A percentile compares a stretch with the other conserved stretches of the same genome.
These are phyloP conservation scores for Ophraella communa DNA, from an alignment of 2,888 invertebrate genomes.

Conservation along the genomic window DNA sequence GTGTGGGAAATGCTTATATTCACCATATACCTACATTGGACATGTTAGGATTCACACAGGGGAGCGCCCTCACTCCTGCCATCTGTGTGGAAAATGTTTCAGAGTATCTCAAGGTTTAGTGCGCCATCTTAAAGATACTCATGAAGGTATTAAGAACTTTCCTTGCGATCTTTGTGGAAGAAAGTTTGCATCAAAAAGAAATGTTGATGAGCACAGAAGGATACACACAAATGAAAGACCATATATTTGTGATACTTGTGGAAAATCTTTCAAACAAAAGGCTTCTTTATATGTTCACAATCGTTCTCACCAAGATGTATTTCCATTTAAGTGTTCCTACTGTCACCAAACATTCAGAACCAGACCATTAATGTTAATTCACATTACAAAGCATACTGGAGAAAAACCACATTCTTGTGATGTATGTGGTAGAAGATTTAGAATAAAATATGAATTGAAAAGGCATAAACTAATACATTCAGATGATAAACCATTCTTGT, in stretches of 20 bases:
- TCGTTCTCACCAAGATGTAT: conserved; percentile 65
- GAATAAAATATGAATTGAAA: conserved; percentile 67
- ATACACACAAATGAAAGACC: conserved; percentile 69
- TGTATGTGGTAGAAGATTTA: conserved; percentile 65
- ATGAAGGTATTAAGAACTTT: conserved; percentile 67
- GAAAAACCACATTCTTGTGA: conserved; percentile 68
- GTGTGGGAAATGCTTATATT: conserved; percentile 67
- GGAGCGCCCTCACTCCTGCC: conserved; percentile 71
- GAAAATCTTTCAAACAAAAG: conserved; percentile 70
- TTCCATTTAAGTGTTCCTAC: conserved; percentile 66
- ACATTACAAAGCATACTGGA: conserved; percentile 68
- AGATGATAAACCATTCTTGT: conserved; percentile 62
- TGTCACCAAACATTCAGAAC: conserved; percentile 69
- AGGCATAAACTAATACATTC: conserved; percentile 64
- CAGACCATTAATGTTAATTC: conserved; percentile 65
- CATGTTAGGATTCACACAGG: conserved; percentile 72
- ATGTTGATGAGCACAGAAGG: conserved; percentile 66
- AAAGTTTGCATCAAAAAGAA: conserved; percentile 68
- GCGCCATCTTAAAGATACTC: conserved; percentile 69
- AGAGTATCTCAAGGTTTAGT: conserved; percentile 69
- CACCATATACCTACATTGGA: conserved; percentile 68
- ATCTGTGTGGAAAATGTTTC: conserved; percentile 71
- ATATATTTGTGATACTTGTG: conserved; percentile 66
- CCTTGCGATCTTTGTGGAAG: conserved; percentile 65
- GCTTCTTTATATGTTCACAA: conserved; percentile 70